Evolutionary conservation across 1,140 invertebrate genomes (phyloP).

Genomic region (Atta cephalotes): DNA sequence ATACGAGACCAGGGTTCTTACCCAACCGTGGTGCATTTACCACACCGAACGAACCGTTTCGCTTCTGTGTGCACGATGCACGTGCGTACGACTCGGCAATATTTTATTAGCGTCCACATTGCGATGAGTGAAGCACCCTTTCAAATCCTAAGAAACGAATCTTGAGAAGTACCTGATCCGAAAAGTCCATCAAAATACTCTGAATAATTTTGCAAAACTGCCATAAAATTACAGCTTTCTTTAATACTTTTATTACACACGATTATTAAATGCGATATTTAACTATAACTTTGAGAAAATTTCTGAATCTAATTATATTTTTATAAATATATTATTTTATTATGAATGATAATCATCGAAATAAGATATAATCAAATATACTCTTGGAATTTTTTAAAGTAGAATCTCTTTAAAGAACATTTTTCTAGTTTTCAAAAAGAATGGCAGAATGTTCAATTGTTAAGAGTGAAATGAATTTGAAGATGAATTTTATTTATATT

Average conservation of each 20-base stretch:
- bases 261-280: not conserved
- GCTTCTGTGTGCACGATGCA: slow-evolving; percentile 70
- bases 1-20: slow-evolving; percentile 77
- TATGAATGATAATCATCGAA: not conserved
- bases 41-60: slow-evolving; percentile 74
- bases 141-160: slow-evolving; percentile 20
- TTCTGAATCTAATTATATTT: not conserved
- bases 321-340: not conserved
- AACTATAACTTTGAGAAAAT: not conserved
- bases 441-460: too few species aligned
- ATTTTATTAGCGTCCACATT: slow-evolving; percentile 45
- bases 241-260: not conserved
- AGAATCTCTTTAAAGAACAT: too few species aligned
- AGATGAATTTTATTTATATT: too few species aligned
- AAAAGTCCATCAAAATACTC: not conserved
- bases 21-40: slow-evolving; percentile 80
- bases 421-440: too few species aligned
- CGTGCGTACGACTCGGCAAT: slow-evolving; percentile 55
- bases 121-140: slow-evolving; percentile 13
- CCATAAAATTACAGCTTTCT: not conserved
- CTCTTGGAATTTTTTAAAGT: too few species aligned
- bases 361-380: not conserved
- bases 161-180: not conserved
- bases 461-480: too few species aligned
- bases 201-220: not conserved